Evolutionary conservation across 2,888 invertebrate genomes (phyloP).

Genomic region (Phyllotreta striolata): DNA sequence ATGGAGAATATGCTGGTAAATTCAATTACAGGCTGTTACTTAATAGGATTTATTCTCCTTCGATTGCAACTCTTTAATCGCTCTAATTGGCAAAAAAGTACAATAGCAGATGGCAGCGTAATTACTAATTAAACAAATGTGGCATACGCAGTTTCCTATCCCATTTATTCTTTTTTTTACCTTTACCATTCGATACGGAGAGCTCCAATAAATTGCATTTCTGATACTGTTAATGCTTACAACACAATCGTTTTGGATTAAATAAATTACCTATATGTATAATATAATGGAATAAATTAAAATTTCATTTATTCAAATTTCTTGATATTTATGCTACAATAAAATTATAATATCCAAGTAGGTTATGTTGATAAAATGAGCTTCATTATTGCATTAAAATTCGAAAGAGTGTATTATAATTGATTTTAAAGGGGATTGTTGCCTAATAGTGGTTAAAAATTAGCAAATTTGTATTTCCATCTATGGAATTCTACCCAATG

Average conservation of each 20-base stretch:
- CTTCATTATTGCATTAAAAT: too few species aligned
- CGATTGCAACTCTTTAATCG: constrained; percentile 25
- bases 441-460: too few species aligned
- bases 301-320: too few species aligned
- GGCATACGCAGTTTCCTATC: constrained; percentile 2
- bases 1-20: constrained; percentile 28
- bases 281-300: too few species aligned
- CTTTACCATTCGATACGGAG: background rate
- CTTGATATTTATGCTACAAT: too few species aligned
- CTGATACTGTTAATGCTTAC: constrained; percentile 12
- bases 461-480: too few species aligned
- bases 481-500: too few species aligned
- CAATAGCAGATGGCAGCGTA: constrained; percentile 11
- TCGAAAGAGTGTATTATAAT: too few species aligned
- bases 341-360: too few species aligned
- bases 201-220: constrained; percentile 8
- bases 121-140: constrained; percentile 10
- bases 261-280: background rate
- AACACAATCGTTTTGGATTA: constrained; percentile 3
- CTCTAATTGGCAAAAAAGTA: constrained; percentile 21
- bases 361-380: too few species aligned
- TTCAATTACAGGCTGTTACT: constrained; percentile 31
- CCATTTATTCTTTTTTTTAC: background rate
- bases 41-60: constrained; percentile 29
- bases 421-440: too few species aligned